Base-by-base conservation (phyloP, 2,888 invertebrate genomes). In the Euplagia quadripunctaria region DNA sequence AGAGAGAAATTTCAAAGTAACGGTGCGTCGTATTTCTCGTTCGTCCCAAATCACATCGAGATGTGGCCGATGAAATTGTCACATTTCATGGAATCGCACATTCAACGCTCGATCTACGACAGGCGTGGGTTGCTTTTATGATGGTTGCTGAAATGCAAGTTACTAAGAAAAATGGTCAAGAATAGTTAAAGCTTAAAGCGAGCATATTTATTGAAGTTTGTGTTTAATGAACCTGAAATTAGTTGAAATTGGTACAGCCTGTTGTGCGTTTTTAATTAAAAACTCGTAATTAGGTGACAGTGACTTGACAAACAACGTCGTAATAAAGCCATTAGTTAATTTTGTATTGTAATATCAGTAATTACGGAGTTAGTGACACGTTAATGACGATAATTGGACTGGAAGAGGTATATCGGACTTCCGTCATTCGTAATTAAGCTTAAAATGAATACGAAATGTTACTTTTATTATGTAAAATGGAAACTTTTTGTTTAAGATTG, bases 291-390 rank as follows among this genome's bases (percentile, higher is more conserved):
- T 88, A 88, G 76, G 76, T 73, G 80, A 83, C 86, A 85, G 89
- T 91, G 91, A 91, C 89, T 90, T 80, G 86, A 80, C 85, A 81
- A 85, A 85, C 80, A 81, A 78, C 77, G 84, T 83, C 82, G 79
- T 78, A 83, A 86, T 86, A 77, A 77, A 85, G 84, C 73, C 82
- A 89, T 91, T 92, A 91, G 92, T 91, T 91, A 88, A 89, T 86
- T 88, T 87, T 75, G 79, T 79, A 82, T 82, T 78, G 75, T 77
- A 81, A 77, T 80, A 74, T 78, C 77, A 80, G 78, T 82, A 87
- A 83, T 88, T 87, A 86, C 76, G 76, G 79, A 83, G 79, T 85
- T 84, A 87, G 83, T 84, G 85, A 86, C 83, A 87, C 80, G 82
- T 82, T 84, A 85, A 84, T 85, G 81, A 80, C 72, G 76, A 83